Base-by-base conservation (phyloP, 1,140 invertebrate species). In the Musca vetustissima region DNA sequence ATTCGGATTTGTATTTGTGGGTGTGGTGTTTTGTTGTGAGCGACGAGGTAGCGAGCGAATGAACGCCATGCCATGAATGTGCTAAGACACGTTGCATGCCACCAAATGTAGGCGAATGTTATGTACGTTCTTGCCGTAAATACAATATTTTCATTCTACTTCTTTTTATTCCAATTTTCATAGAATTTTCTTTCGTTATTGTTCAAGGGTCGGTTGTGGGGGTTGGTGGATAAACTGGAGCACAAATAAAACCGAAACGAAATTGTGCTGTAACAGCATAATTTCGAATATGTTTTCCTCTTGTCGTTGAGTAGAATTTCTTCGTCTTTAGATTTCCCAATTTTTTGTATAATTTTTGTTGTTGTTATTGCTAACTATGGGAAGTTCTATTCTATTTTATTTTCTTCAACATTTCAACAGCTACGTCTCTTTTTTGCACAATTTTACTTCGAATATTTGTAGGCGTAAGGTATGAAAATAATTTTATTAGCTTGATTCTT, bases 211-310 rank as follows among this genome's bases (percentile, higher is more conserved):
- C n/a, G n/a, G n/a, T 61, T 13, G 36, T 19, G 2, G 32, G 11
- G 64, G 15, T 8, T 4, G 36, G 36, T 8, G 28, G 9, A 32
- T 4, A 59, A 24, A 64, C 19, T 48, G 43, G 19, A 65, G 43
- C 47, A 17, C 15, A 66, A 66, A 53, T 53, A 53, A 53, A 66
- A 66, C 50, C 14, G 65, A 66, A 66, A 66, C 22, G 65, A 66
- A 66, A 66, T 52, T 66, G 24, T 66, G 65, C 65, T 50, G 49
- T 53, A 19, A 50, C 48, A 66, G 65, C 48, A 36, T 32, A 36
- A 52, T 53, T 66, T 66, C 52, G 25, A 15, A 13, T 48, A 49
- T 36, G 64, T 50, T 61, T 65, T 13, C 36, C 19, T 13, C 13
- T 13, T 13, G 36, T 9, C 7, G 36, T 43, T 1, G 36, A 13